Conservation (phyloP, 2,797 vertebrate species). For the Rhinoraja longicauda region DNA sequence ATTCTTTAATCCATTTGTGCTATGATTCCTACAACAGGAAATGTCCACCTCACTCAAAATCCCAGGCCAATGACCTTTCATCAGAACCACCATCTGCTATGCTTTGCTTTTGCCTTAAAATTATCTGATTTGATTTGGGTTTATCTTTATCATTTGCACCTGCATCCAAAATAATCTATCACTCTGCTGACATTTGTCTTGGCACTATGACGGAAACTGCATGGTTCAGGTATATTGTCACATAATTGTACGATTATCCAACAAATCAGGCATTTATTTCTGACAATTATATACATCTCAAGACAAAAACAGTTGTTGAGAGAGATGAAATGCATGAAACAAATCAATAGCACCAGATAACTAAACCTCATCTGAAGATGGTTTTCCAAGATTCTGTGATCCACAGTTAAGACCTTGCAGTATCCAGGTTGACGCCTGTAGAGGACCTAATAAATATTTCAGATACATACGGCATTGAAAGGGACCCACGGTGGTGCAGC, state of each 20-base stretch:
- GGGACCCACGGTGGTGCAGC: no score
- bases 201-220: neutral
- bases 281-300: neutral
- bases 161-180: neutral
- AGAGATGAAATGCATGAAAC: neutral
- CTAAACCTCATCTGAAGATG: neutral
- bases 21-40: neutral
- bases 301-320: neutral
- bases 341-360: neutral
- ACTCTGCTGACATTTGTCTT: neutral
- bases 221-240: neutral
- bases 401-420: neutral
- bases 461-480: no score
- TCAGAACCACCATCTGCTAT: no score
- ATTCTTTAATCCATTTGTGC: neutral
- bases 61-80: no score
- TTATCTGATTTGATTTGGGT: neutral
- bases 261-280: neutral
- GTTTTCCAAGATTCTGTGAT: neutral
- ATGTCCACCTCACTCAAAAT: neutral
- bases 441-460: neutral
- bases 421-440: neutral
- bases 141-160: neutral
- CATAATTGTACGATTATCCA: neutral
- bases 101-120: no score